Percentiles rank a stretch among this genome's conserved stretches.
phyloP scores from a whole-genome alignment of 2,797 vertebrate species.

The Morus bassanus region DNA sequence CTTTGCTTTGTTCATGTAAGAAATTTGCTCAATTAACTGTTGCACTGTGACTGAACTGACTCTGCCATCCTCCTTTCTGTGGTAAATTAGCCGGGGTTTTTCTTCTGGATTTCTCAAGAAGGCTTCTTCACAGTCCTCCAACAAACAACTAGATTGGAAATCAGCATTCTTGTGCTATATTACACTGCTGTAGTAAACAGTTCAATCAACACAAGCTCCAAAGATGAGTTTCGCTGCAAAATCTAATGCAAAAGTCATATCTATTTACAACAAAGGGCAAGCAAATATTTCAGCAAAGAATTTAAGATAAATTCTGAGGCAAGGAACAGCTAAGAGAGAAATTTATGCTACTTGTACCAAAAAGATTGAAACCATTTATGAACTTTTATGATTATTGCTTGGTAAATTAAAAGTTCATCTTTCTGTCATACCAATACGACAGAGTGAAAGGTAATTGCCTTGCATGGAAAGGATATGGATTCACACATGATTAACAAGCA shows the following conservation, averaged over 20 bases:
- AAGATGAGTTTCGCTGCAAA: conserved; percentile 8
- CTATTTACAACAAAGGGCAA: not conserved
- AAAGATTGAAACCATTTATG: not conserved
- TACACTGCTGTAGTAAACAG: conserved; percentile 50
- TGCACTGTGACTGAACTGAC: conserved; percentile 75
- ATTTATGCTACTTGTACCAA: not conserved
- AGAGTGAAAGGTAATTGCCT: not conserved
- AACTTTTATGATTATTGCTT: not conserved
- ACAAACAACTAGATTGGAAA: conserved; percentile 80
- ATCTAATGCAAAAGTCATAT: conserved; percentile 33
- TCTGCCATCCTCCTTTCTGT: conserved; percentile 76
- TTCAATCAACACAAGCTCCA: conserved; percentile 38
- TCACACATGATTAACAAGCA: not conserved
- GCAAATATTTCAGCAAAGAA: not conserved
- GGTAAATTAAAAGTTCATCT: not conserved
- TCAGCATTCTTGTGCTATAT: conserved; percentile 62
- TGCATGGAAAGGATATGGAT: not conserved
- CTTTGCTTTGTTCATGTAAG: conserved; percentile 86
- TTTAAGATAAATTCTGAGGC: not conserved
- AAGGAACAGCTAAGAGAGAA: not conserved
- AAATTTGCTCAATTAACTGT: conserved; percentile 86
- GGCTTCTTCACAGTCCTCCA: conserved; percentile 92
- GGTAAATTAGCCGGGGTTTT: conserved; percentile 89
- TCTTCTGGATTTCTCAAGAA: conserved; percentile 92
- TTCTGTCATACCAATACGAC: not conserved